These are phyloP conservation scores for Vulpes lagopus DNA, from an alignment of 2,113 vertebrate genomes.

Conservation along the genomic window DNA sequence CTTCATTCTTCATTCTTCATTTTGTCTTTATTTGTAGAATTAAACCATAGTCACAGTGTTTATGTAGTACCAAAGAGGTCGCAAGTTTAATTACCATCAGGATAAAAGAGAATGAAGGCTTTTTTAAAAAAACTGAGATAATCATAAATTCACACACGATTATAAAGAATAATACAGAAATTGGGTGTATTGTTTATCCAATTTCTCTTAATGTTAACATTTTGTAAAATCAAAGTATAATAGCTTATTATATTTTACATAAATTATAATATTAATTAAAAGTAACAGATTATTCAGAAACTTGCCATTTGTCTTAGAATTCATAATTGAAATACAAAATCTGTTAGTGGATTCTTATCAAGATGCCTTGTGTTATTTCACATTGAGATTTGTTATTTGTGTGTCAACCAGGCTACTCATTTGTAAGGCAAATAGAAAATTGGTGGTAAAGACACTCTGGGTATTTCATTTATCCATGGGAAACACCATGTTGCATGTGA, in stretches of 20 bases:
- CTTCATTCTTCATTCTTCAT: background rate
- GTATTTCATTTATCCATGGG: background rate
- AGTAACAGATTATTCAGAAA: background rate
- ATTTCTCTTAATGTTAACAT: background rate
- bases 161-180: background rate
- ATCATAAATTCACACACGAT: conserved; percentile 10
- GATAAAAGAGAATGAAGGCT: background rate
- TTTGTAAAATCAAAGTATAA: background rate
- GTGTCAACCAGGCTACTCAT: background rate
- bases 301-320: background rate
- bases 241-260: background rate
- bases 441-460: background rate
- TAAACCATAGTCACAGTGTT: background rate
- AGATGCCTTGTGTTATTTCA: background rate
- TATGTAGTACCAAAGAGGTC: background rate
- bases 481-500: background rate
- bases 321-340: background rate
- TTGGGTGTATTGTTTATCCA: background rate
- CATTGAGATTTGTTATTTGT: background rate
- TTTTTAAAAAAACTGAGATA: conserved; percentile 20
- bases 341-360: background rate
- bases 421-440: background rate
- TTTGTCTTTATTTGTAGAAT: conserved; percentile 7
- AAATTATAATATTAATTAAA: conserved; percentile 15
- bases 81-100: background rate